These are phyloP conservation scores for Coranthus polyacanthus DNA, from an alignment of 2,797 vertebrate genomes.

Conservation along the genomic window DNA sequence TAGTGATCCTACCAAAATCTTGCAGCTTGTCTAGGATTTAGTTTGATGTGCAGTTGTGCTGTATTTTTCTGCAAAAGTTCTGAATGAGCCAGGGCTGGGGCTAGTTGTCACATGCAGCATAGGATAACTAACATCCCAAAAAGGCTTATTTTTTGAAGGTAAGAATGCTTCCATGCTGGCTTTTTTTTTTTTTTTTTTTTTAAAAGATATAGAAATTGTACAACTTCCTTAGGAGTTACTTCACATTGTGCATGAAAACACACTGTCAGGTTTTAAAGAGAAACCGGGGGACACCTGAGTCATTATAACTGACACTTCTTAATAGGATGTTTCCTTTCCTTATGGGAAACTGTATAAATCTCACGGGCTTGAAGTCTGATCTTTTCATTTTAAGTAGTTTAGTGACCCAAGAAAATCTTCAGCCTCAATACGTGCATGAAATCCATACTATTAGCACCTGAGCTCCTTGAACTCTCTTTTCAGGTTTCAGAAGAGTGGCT, in stretches of 20 bases:
- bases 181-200: not conserved
- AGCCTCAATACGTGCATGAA: slow-evolving; percentile 23
- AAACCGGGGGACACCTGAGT: too few relatives aligned
- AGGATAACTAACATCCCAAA: slow-evolving; percentile 9
- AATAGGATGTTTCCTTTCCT: slow-evolving; percentile 20
- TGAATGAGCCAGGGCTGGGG: not conserved
- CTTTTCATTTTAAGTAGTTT: slow-evolving; percentile 28
- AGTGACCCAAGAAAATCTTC: slow-evolving; percentile 34
- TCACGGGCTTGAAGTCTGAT: slow-evolving; percentile 40
- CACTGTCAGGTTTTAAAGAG: too few relatives aligned
- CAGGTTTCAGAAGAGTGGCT: not conserved
- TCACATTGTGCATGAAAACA: too few relatives aligned
- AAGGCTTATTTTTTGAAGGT: not conserved
- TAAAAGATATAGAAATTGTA: too few relatives aligned
- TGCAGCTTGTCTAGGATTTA: slow-evolving; percentile 27
- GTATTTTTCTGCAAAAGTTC: slow-evolving; percentile 3
- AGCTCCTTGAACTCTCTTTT: slow-evolving; percentile 14
- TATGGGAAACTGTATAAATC: slow-evolving; percentile 22
- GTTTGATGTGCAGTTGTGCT: not conserved
- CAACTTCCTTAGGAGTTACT: too few relatives aligned
- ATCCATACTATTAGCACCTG: slow-evolving; percentile 25
- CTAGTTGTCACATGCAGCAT: slow-evolving; percentile 6
- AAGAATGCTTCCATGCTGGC: too few relatives aligned
- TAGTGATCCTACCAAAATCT: slow-evolving; percentile 36
- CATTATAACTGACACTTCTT: slow-evolving; percentile 27